A percentile compares a stretch with the other conserved stretches of the same genome.
Evolutionary conservation across 2,113 vertebrate genomes (phyloP).

Genomic region (Mirza zaza): DNA sequence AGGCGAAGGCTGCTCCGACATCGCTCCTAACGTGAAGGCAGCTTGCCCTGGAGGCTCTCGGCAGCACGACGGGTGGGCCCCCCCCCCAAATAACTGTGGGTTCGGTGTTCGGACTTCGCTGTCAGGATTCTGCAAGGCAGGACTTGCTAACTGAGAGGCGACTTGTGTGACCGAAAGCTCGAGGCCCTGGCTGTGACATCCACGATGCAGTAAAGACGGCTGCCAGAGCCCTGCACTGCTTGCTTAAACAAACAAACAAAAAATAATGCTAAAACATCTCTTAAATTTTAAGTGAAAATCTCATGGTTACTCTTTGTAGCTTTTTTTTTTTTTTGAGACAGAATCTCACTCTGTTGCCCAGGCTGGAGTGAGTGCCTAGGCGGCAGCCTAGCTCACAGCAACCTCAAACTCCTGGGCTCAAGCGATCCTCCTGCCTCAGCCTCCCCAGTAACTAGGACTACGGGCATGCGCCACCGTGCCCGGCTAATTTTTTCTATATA

Average conservation of each 20-base stretch:
- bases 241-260: neutral
- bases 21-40: too few relatives aligned
- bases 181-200: accelerated
- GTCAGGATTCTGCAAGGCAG: neutral
- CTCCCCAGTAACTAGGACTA: too few relatives aligned
- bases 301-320: too few relatives aligned
- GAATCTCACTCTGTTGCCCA: too few relatives aligned
- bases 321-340: neutral
- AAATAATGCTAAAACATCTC: neutral
- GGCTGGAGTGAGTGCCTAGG: too few relatives aligned
- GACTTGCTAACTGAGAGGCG: neutral
- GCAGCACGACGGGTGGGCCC: accelerated
- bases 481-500: too few relatives aligned
- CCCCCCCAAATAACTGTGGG: neutral
- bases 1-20: accelerated
- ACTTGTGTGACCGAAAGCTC: neutral
- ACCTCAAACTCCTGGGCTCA: too few relatives aligned
- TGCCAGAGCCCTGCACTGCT: neutral
- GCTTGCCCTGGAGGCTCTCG: accelerated
- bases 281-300: neutral
- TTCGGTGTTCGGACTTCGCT: accelerated
- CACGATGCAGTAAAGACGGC: neutral
- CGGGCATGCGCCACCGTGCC: too few relatives aligned
- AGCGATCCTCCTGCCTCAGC: too few relatives aligned
- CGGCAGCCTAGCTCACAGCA: too few relatives aligned